Evolutionary conservation across 2,113 vertebrate species (phyloP), one percentile per base, ranked within the genome.

Genomic region (Neogobius melanostomus): DNA sequence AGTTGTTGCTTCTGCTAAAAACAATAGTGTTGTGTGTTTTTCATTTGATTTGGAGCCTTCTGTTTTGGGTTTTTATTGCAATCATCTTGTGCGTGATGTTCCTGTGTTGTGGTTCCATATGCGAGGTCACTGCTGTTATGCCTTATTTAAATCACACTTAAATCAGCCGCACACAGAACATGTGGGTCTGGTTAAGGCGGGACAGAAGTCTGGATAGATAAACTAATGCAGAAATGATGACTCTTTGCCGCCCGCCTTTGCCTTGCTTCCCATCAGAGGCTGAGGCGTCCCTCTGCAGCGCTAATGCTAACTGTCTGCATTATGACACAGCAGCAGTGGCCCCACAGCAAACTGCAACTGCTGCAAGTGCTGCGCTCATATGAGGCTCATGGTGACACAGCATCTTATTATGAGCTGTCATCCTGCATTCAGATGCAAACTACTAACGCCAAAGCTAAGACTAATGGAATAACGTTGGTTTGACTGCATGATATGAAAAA

Each of bases 141-240:
- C 70, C 76, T 79, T 75, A 88, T 85, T 79, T 77, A 87, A 82
- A 61, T 50, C 76, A 60, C 63, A 73, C 71, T 61, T 62, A 72
- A 21, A 21, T 21, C 21, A 21, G 21, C 21, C 21, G 21, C 51
- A 66, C 72, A 28, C 8, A 21, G 21, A 21, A 65, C 7, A 47
- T n/a, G 56, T 45, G 57, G 61, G 64, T 76, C 71, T 59, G 66
- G 78, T 71, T 66, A 36, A 57, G 45, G 77, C 68, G 50, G 71
- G 74, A 71, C 72, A 82, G 78, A 69, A 66, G 52, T 80, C 88
- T 10, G 46, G 67, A 79, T 44, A 77, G 82, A 87, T 81, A 70
- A 82, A 84, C 72, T 6, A 76, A 77, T 53, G 71, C 80, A 69
- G 85, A 78, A 80, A 82, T 76, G 80, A 57, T 84, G 74, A 49